A percentile compares a stretch with the other conserved stretches of the same genome.
phyloP scores from a whole-genome alignment of 1,140 invertebrate genomes.

The Drosophila littoralis region DNA sequence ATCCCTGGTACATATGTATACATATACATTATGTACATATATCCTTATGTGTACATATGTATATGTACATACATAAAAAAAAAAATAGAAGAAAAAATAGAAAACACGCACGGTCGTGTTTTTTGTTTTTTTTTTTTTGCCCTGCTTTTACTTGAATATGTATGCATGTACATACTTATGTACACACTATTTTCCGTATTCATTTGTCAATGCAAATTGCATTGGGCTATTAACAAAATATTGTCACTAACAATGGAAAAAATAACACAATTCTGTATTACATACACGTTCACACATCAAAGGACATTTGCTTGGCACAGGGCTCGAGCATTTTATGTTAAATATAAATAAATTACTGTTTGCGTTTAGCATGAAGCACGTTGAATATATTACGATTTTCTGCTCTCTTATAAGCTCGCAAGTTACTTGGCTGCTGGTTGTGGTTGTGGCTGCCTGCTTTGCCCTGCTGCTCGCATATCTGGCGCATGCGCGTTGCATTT shows the following conservation, averaged over 20 bases:
- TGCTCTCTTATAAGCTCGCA: conserved; percentile 53
- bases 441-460: conserved; percentile 23
- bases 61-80: conserved; percentile 18
- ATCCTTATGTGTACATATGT: conserved; percentile 25
- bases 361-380: conserved; percentile 53
- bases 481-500: conserved; percentile 32
- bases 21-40: conserved; percentile 8
- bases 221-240: conserved; percentile 41
- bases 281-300: conserved; percentile 54
- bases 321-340: conserved; percentile 64
- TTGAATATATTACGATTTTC: conserved; percentile 68
- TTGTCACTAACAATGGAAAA: conserved; percentile 29
- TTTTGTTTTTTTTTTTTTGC: conserved; percentile 3
- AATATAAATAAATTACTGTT: conserved; percentile 61
- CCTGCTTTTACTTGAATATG: conserved; percentile 11
- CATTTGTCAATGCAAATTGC: conserved; percentile 38
- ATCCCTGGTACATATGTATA: conserved; percentile 33
- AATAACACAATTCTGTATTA: conserved; percentile 31
- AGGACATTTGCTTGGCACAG: conserved; percentile 69
- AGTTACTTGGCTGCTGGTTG: conserved; percentile 53
- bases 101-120: conserved; percentile 35
- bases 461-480: conserved; percentile 18
- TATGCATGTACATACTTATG: conserved; percentile 15
- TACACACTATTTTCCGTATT: conserved; percentile 45
- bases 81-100: conserved; percentile 33